Evolutionary conservation across 2,113 vertebrate genomes (phyloP), one percentile per base, ranked within the genome.

Genomic region (Tinamus guttatus): DNA sequence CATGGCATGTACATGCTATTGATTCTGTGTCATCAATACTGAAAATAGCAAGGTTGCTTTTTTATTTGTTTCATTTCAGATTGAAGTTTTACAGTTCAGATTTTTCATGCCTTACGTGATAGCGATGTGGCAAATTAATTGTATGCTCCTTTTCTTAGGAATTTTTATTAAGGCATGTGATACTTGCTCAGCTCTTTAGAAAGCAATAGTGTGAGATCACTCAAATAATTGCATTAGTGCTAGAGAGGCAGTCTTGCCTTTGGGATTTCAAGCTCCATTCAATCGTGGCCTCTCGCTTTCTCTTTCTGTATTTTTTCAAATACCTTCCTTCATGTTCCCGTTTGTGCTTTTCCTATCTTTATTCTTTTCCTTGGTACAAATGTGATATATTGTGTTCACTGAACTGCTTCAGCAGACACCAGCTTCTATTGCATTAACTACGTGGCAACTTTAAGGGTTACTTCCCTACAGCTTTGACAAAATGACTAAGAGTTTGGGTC

Each of bases 111-210:
- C n/a, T 91, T 75, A 62, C 90, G 75, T 7, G 25, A 69, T 51
- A 71, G 40, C 60, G 54, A 87, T 5, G 16, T 93, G 81, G 91
- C 93, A 94, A 94, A 97, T 87, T 91, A 92, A 94, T 87, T 88
- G 69, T 76, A 74, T 81, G 73, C 62, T 90, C 95, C 86, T 58
- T 96, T 96, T 95, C 79, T n/a, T 78, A 56, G 58, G 64, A 47
- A 51, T 94, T 5, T 7, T 49, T 93, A 92, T 93, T 75, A 75
- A 52, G 76, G 83, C 68, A 73, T 43, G 51, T 40, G 85, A 73
- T 94, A 91, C 94, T 94, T 89, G 49, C 89, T 96, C 93, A 94
- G 92, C 87, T 94, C 82, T 94, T 96, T 92, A 54, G 74, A 97
- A 97, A 84, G 71, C 22, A 88, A 64, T 89, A 68, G 79, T 75